Evolutionary conservation across 2,797 vertebrate genomes (phyloP).

Genomic region (Apodemus agrarius): DNA sequence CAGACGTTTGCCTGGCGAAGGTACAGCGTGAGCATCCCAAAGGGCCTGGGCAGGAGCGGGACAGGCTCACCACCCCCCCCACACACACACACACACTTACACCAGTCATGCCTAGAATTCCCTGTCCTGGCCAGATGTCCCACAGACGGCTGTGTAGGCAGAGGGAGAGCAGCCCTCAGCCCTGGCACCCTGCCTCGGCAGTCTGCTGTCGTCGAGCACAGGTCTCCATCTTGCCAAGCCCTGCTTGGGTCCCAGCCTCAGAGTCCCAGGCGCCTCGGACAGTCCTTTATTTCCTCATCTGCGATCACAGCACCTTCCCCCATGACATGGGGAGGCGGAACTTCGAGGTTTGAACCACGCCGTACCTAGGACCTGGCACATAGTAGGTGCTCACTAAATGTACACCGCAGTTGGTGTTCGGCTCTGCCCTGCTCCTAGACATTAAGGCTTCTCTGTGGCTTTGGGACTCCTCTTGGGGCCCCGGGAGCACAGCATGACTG

Average conservation of each 20-base stretch:
- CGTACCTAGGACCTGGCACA: background rate
- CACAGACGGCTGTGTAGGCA: background rate
- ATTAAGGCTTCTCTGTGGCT: background rate
- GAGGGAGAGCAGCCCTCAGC: background rate
- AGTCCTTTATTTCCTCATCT: background rate
- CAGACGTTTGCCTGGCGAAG: background rate
- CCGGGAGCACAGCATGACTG: background rate
- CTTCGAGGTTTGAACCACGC: background rate
- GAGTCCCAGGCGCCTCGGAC: background rate
- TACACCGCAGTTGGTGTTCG: background rate
- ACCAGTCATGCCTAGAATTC: background rate
- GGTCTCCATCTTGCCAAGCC: background rate
- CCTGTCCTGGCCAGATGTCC: background rate
- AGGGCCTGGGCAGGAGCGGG: too few relatives aligned
- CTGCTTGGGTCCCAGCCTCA: background rate
- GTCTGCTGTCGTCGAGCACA: background rate
- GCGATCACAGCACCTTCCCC: background rate
- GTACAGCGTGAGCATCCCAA: background rate
- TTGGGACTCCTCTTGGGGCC: background rate
- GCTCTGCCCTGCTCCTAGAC: background rate
- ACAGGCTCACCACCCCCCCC: background rate
- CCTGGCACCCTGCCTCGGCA: background rate
- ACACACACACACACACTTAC: background rate
- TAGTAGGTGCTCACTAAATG: background rate
- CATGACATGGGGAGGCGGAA: background rate